Conservation (phyloP, 2,888 invertebrate genomes). For the Tethea ocularis region DNA sequence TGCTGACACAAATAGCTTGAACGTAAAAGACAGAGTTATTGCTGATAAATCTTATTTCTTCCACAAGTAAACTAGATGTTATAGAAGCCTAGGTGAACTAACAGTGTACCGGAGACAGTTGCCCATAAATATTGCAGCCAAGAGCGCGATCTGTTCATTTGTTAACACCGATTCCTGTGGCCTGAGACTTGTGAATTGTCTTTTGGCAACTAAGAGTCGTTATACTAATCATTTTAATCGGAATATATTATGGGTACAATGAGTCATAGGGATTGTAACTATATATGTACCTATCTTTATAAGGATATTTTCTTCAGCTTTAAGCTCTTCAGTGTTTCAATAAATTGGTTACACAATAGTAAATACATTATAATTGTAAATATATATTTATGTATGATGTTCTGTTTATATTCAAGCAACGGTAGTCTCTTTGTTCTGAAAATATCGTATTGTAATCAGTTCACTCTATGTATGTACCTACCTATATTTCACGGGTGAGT, state of each 20-base stretch:
- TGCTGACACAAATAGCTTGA: no score
- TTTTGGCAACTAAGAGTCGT: not conserved
- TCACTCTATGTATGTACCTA: constrained; percentile 17
- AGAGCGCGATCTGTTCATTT: constrained; percentile 3
- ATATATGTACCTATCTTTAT: no score
- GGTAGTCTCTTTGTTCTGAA: constrained; percentile 20
- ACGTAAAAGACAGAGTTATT: no score
- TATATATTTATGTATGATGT: not conserved
- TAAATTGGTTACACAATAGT: not conserved
- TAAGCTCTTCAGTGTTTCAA: not conserved
- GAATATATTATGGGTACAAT: not conserved
- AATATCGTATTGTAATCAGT: constrained; percentile 31
- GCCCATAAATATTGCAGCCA: not conserved
- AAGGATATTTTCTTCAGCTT: no score
- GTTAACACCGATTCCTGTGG: not conserved
- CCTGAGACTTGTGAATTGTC: not conserved
- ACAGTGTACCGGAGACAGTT: not conserved
- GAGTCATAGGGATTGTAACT: not conserved
- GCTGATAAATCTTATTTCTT: no score
- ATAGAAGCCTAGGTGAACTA: not conserved
- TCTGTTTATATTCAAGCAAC: not conserved
- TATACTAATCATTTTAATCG: not conserved
- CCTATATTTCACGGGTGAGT: constrained; percentile 21
- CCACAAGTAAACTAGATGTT: not conserved
- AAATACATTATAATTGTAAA: no score